These are phyloP conservation scores for Lytechinus variegatus DNA, from an alignment of 35 echinoderm and acorn worm species.

Conservation along the genomic window DNA sequence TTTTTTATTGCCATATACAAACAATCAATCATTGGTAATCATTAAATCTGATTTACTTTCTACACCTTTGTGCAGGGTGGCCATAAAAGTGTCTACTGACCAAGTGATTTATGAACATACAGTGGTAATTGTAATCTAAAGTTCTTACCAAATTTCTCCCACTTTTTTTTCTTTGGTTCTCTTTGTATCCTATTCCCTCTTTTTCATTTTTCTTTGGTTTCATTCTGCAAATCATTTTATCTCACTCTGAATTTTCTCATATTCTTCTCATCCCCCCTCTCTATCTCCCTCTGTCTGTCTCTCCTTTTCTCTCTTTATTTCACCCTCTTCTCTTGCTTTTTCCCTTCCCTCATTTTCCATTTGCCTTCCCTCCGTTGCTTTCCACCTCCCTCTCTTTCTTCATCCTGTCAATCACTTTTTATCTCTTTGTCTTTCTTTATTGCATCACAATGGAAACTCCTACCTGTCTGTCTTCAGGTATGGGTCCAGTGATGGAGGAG, in stretches of 20 bases:
- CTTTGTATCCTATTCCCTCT: not conserved
- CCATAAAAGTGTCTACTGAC: constrained; percentile 33
- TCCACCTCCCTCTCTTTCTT: not conserved
- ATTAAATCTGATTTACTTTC: constrained; percentile 48
- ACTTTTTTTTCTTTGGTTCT: not conserved
- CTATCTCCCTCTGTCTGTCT: not conserved
- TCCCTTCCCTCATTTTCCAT: not conserved
- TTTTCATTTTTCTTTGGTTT: not conserved
- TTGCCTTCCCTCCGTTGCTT: not conserved
- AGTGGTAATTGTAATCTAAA: not conserved
- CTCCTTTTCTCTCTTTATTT: not conserved
- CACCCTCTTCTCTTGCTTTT: not conserved
- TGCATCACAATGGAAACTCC: no score
- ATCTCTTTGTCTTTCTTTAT: no score
- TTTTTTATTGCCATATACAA: constrained; percentile 36
- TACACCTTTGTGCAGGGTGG: constrained; percentile 36
- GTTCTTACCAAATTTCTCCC: not conserved
- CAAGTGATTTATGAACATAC: not conserved
- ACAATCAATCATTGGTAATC: constrained; percentile 45
- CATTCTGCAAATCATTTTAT: not conserved
- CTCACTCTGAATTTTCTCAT: not conserved
- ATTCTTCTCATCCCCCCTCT: not conserved
- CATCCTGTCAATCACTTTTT: not conserved
- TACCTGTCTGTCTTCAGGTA: not conserved
- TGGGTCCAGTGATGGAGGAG: constrained; percentile 29